These are phyloP conservation scores for Desmodus rotundus DNA, from an alignment of 2,113 vertebrate genomes.

Conservation along the genomic window DNA sequence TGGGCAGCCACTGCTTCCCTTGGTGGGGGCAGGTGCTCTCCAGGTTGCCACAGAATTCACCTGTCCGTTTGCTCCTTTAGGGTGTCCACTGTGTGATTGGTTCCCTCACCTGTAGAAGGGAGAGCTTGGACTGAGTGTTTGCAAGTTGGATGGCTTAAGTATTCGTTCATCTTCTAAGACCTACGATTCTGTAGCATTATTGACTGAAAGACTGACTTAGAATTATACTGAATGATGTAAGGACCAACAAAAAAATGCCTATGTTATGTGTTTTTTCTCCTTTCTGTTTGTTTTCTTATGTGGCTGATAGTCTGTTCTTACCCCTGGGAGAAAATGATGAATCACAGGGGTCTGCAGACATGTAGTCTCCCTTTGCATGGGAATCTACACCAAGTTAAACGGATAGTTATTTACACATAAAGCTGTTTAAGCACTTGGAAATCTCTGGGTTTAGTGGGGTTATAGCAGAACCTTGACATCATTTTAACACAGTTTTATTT, in stretches of 20 bases:
- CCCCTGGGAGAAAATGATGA: constrained; percentile 4
- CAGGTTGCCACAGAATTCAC: neutral
- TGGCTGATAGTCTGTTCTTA: neutral
- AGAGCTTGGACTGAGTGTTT: neutral
- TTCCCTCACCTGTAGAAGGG: neutral
- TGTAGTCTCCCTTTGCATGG: neutral
- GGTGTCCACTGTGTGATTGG: neutral
- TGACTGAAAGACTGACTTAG: neutral
- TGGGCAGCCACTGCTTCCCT: neutral
- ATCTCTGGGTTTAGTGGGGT: constrained; percentile 57
- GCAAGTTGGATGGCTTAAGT: neutral
- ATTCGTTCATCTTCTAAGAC: neutral
- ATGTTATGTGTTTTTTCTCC: neutral
- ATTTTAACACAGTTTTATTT: constrained; percentile 56
- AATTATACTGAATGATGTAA: neutral
- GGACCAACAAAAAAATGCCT: neutral
- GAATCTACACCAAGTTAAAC: constrained; percentile 20
- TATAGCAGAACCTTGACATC: constrained; percentile 67
- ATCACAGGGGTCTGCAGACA: neutral
- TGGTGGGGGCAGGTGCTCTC: neutral
- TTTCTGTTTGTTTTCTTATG: neutral
- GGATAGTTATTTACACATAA: constrained; percentile 25
- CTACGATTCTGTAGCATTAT: neutral
- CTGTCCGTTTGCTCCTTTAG: neutral
- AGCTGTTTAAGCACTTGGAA: constrained; percentile 46